Base-by-base conservation (phyloP, 1,140 invertebrate genomes). In the Hestina assimilis region DNA sequence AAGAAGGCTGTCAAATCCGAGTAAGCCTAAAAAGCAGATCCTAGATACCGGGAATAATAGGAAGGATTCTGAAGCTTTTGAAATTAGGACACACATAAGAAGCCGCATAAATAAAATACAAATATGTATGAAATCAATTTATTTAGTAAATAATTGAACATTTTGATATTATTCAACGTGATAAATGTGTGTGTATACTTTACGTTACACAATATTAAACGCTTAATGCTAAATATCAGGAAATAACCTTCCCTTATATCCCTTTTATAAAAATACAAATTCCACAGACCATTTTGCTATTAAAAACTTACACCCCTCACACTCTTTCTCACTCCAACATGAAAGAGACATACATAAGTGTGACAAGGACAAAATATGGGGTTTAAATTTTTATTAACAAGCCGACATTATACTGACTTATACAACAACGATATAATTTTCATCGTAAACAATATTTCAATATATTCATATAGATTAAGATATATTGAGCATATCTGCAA, bases 101-200 rank as follows among this genome's bases (percentile, higher is more conserved):
- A n/a, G n/a, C 19, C 11, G 23, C 19, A 26, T 3, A 19, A 50
- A 58, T 42, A 43, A 50, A 50, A 33, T 4, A n/a, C 11, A 15
- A 7, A 8, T 12, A 15, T 58, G 19, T 54, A 61, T 48, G 20
- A 66, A 60, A 57, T 63, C 40, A 12, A 63, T 56, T 63, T 59
- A 65, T 65, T 65, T 52, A 59, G 56, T 66, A 66, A 50, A 66
- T 63, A 66, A 66, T 62, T 62, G 63, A 66, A 62, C 63, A 66
- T 14, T 62, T 51, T 57, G 59, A 66, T 62, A 66, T 66, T 57
- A 50, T 54, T 54, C 46, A 66, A 63, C 64, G 33, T 55, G 52
- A 63, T 59, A 63, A 59, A 66, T 63, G 52, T 23, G 28, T 43
- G 17, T 29, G 31, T 26, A 11, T 17, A 35, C 24, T 8, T 35